Evolutionary conservation across 2,888 invertebrate genomes (phyloP), one percentile per base, ranked within the genome.

Genomic region (Drosophila glabriapex): DNA sequence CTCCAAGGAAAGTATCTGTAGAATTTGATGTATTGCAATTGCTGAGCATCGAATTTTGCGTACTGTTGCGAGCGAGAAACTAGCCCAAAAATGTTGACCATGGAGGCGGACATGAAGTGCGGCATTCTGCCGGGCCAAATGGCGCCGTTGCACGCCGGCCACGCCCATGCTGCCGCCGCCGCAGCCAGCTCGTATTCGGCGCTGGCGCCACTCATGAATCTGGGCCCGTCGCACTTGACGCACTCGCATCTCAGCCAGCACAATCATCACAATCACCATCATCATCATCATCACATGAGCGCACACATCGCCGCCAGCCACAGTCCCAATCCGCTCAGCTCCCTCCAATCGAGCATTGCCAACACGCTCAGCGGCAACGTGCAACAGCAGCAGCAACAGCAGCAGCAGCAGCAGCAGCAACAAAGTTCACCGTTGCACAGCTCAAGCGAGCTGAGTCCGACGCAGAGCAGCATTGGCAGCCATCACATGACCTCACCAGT

Each of bases 31-130:
- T 19, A 25, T 31, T 54, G 33, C 39, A 28, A 35, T 37, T n/a
- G 22, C 12, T 52, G 14, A 29, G 39, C 39, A n/a, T 19, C 6
- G 10, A 5, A 54, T 54, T 22, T 43, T 43, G 43, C 12, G 43
- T 43, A 43, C 12, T 46, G 9, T 46, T 46, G 46, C 46, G 25
- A 46, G 25, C 22, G 46, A 46, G 16, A 25, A 16, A 46, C 16
- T 46, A 46, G 46, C 46, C 46, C 19, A 16, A 96, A 96, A 92
- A 97, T 97, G 97, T 95, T 97, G 94, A 97, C 97, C 94, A 97
- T 97, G 97, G 97, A 97, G 95, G 95, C 97, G 94, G 97, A 97
- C 94, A 95, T 97, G 94, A 97, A 97, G 94, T 97, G 97, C 94
- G 97, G 97, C 94, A 97, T 96, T 94, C 94, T 97, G 93, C 97